Conservation (phyloP, 2,113 vertebrate species). For the Oenanthe melanoleuca region DNA sequence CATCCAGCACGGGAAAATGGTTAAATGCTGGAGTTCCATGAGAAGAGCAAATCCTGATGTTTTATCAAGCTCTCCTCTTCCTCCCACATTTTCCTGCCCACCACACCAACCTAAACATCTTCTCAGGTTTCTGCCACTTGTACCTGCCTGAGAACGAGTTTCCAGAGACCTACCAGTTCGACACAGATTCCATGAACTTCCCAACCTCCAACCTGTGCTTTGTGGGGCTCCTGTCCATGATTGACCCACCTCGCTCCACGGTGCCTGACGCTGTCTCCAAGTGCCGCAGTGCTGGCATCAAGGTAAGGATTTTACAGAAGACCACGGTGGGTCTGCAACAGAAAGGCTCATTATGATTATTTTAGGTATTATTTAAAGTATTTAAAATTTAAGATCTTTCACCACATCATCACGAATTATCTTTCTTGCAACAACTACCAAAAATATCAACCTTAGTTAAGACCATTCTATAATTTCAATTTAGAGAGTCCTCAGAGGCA, state of each 20-base stretch:
- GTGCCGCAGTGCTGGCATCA: constrained; percentile 83
- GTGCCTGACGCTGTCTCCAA: constrained; percentile 82
- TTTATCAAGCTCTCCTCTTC: not conserved
- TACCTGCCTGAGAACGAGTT: constrained; percentile 78
- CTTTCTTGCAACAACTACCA: not conserved
- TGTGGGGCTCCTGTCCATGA: constrained; percentile 82
- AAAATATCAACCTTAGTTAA: fast-evolving
- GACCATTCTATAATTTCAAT: not conserved
- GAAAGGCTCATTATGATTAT: not conserved
- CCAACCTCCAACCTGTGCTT: constrained; percentile 80
- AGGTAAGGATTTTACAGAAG: constrained; percentile 61
- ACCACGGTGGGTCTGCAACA: not conserved
- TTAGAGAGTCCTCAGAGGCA: not conserved
- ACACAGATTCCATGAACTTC: constrained; percentile 79
- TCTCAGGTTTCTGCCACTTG: constrained; percentile 81
- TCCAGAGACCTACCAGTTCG: constrained; percentile 75
- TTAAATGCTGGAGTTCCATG: fast-evolving
- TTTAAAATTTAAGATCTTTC: not conserved
- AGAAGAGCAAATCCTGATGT: not conserved
- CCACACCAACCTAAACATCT: not conserved
- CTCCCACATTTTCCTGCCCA: fast-evolving
- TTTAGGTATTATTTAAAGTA: not conserved
- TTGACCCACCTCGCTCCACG: constrained; percentile 81
- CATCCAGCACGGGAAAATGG: not conserved
- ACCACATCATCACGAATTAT: fast-evolving